A percentile compares a stretch with the other conserved stretches of the same genome.
Conservation (phyloP, 2,888 invertebrate species). For the Leptura quadrifasciata region DNA sequence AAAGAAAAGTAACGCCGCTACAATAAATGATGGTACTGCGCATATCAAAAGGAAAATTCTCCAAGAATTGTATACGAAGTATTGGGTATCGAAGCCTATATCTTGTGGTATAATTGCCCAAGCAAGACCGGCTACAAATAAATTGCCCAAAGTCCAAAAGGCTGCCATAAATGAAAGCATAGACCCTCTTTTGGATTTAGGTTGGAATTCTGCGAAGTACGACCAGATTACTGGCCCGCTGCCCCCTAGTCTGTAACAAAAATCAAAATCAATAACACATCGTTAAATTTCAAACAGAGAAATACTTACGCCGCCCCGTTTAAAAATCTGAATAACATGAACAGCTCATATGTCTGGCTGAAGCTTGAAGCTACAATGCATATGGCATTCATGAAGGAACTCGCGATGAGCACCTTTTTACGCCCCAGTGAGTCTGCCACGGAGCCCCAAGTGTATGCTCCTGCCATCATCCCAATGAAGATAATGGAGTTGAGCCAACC, state of each 20-base stretch:
- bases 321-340: constrained; percentile 92
- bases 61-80: constrained; percentile 93
- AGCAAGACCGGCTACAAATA: constrained; percentile 91
- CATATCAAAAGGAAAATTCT: constrained; percentile 92
- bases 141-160: constrained; percentile 95
- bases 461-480: constrained; percentile 91
- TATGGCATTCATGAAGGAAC: constrained; percentile 91
- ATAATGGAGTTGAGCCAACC: constrained; percentile 83
- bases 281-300: no score
- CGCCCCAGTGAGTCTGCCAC: constrained; percentile 92
- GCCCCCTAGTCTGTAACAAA: constrained; percentile 83
- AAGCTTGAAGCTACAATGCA: constrained; percentile 94
- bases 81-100: constrained; percentile 81
- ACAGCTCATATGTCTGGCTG: constrained; percentile 90
- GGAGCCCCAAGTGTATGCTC: constrained; percentile 94
- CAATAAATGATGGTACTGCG: constrained; percentile 91
- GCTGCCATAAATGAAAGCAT: constrained; percentile 96
- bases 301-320: constrained; percentile 94
- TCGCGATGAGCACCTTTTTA: constrained; percentile 90
- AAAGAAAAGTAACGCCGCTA: constrained; percentile 87
- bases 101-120: constrained; percentile 86
- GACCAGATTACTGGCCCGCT: constrained; percentile 96
- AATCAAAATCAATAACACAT: constrained; percentile 16
- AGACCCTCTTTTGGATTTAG: constrained; percentile 90
- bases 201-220: constrained; percentile 96